These are phyloP conservation scores for Amphipyra berbera DNA, from an alignment of 2,888 invertebrate genomes.

Conservation along the genomic window DNA sequence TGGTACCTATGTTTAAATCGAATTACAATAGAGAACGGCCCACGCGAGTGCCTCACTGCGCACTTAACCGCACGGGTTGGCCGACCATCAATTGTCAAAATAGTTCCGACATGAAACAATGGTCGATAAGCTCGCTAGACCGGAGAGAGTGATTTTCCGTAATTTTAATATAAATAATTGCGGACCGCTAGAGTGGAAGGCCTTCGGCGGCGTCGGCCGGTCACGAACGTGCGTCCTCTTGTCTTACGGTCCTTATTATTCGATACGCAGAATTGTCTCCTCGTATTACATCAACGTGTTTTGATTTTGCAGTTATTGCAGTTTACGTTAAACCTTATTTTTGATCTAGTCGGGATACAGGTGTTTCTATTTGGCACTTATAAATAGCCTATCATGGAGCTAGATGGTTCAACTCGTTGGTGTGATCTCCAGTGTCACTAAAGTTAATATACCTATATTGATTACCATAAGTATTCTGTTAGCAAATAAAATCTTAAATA, in stretches of 20 bases:
- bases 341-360: neutral
- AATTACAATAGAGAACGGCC: slow-evolving; percentile 80
- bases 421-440: too few species aligned
- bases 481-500: too few species aligned
- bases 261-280: slow-evolving; percentile 63
- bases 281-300: slow-evolving; percentile 54
- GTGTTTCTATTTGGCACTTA: neutral
- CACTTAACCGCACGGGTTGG: slow-evolving; percentile 64
- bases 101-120: slow-evolving; percentile 75
- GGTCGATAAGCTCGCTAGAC: slow-evolving; percentile 67
- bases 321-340: slow-evolving; percentile 17
- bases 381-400: too few species aligned
- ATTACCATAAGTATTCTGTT: too few species aligned
- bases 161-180: slow-evolving; percentile 82
- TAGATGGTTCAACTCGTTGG: too few species aligned
- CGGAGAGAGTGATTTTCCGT: slow-evolving; percentile 79
- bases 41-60: slow-evolving; percentile 71
- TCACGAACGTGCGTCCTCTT: slow-evolving; percentile 77
- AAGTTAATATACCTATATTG: too few species aligned
- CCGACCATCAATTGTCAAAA: slow-evolving; percentile 76
- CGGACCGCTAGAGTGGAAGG: slow-evolving; percentile 75
- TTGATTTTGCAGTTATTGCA: slow-evolving; percentile 41
- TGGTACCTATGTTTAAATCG: slow-evolving; percentile 76
- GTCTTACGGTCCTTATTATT: slow-evolving; percentile 65
- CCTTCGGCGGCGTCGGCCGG: slow-evolving; percentile 73